Evolutionary conservation across 2,888 invertebrate species (phyloP), one percentile per base, ranked within the genome.

Genomic region (Alviniconcha strummeri): DNA sequence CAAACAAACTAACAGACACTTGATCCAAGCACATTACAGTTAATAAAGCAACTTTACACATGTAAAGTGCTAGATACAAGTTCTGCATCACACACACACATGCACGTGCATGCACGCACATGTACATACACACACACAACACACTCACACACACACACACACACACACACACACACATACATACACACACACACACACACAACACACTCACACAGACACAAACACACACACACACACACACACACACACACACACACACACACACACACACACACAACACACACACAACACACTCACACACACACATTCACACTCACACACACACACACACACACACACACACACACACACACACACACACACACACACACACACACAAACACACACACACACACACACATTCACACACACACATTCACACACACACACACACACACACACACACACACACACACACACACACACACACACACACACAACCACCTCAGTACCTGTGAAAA

Each of bases 401-500:
- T 4, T 3, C 64, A 64, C 64, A 64, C 64, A 64, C 64, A 64
- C 15, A 64, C 64, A 64, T 4, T 3, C 64, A 64, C 64, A 64
- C 64, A 64, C 64, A 64, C 64, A 64, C 64, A 64, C 64, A 64
- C 64, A 64, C 64, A 64, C 64, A 64, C 64, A 64, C 64, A 64
- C 64, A 64, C 15, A 64, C 64, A 64, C 9, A 36, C 64, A 64
- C 64, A 64, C 64, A 64, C 64, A 64, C 64, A 64, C 64, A 64
- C 64, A 64, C 4, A 1, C 1, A 64, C 64, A 64, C 64, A 64
- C 64, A 64, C 64, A 64, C 1, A 64, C 4, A 64, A 64, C 64
- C 9, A 64, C 36, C 36, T 36, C 36, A 36, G 19, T 82, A 90
- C 90, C 90, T 86, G 77, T 69, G 55, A 89, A 83, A 83, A 90